These are phyloP conservation scores for Xestia sexstrigata DNA, from an alignment of 2,888 invertebrate genomes.

Conservation along the genomic window DNA sequence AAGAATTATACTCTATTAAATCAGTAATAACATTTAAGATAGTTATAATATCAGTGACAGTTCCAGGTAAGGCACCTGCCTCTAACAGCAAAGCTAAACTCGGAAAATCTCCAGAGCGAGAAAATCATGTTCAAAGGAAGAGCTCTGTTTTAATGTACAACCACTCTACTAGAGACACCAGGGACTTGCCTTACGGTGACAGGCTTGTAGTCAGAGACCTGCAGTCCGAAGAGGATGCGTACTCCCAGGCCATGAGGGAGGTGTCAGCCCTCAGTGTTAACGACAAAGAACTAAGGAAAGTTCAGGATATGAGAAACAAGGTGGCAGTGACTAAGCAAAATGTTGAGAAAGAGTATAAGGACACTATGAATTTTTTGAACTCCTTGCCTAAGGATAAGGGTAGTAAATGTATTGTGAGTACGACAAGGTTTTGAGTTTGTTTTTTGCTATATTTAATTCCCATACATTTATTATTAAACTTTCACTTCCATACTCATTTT, in stretches of 20 bases:
- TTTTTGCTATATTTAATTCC: neutral
- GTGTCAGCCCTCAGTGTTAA: constrained; percentile 61
- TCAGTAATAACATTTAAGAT: neutral
- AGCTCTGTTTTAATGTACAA: constrained; percentile 83
- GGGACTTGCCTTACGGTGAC: constrained; percentile 73
- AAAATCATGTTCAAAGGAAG: constrained; percentile 70
- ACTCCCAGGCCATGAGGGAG: constrained; percentile 82
- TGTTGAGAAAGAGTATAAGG: constrained; percentile 86
- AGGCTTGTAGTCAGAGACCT: constrained; percentile 78
- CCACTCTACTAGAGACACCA: constrained; percentile 80
- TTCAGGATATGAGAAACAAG: constrained; percentile 79
- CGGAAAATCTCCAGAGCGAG: constrained; percentile 37
- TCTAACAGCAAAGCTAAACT: constrained; percentile 68
- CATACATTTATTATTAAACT: constrained; percentile 1
- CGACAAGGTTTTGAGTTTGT: neutral
- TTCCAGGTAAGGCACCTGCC: constrained; percentile 71
- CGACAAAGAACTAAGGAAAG: constrained; percentile 73
- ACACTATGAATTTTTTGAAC: constrained; percentile 85
- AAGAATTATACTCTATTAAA: neutral
- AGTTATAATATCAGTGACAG: constrained; percentile 41
- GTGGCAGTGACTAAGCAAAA: constrained; percentile 92
- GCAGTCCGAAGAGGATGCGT: constrained; percentile 81
- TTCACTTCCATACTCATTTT: neutral
- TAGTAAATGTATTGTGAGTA: constrained; percentile 79
- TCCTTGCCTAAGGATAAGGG: constrained; percentile 80